phyloP scores from a whole-genome alignment of 2,113 vertebrate species.

The Cephalopholis sonnerati region DNA sequence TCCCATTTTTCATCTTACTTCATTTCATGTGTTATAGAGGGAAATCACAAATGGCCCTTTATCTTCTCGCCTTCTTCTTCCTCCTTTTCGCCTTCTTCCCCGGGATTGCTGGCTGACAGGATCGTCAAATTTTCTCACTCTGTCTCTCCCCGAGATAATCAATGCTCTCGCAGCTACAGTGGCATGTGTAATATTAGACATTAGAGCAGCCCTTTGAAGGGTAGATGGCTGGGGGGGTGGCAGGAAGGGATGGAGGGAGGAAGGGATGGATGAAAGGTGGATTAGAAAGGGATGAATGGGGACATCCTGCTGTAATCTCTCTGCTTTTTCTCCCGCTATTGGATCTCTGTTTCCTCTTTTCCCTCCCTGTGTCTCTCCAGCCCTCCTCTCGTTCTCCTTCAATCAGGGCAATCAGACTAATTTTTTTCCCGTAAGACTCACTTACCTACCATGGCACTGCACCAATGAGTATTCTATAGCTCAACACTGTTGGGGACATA shows the following conservation, averaged over 20 bases:
- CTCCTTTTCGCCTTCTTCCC: constrained; percentile 2
- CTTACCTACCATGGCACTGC: constrained; percentile 34
- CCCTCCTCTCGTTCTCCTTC: constrained; percentile 32
- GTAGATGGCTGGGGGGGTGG: constrained; percentile 32
- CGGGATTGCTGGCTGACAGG: constrained; percentile 32
- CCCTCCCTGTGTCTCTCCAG: not conserved
- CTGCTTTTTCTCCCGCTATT: constrained; percentile 58
- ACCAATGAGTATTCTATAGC: constrained; percentile 50
- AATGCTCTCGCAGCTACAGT: constrained; percentile 57
- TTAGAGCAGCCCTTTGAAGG: constrained; percentile 71
- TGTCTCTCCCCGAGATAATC: constrained; percentile 61
- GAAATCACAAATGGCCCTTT: constrained; percentile 30
- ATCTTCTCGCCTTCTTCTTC: constrained; percentile 43
- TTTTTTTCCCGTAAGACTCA: constrained; percentile 42
- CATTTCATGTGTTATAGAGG: constrained; percentile 3
- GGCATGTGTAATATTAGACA: constrained; percentile 75
- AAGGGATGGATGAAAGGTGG: constrained; percentile 75
- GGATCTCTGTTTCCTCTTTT: constrained; percentile 55
- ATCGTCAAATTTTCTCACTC: constrained; percentile 46
- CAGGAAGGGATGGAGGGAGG: constrained; percentile 62
- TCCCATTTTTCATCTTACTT: constrained; percentile 15
- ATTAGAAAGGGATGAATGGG: constrained; percentile 80
- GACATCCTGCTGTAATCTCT: constrained; percentile 82
- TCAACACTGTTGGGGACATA: constrained; percentile 46
- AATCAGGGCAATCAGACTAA: constrained; percentile 55